Evolutionary conservation across 2,797 vertebrate genomes (phyloP).

Genomic region (Enteromius unitaeniatus): DNA sequence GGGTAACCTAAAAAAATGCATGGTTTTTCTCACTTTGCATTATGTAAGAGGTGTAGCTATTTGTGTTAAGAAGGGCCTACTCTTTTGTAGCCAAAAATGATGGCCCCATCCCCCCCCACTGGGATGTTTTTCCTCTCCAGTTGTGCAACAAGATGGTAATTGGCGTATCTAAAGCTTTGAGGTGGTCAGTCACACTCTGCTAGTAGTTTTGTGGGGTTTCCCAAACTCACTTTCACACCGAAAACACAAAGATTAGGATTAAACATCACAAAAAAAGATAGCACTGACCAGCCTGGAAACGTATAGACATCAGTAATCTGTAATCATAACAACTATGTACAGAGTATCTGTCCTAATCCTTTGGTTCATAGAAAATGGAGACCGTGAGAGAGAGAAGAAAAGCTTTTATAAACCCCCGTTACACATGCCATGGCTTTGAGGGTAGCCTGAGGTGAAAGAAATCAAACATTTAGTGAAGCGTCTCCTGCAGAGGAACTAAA

Average conservation of each 20-base stretch:
- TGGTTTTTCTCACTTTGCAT: conserved; percentile 25
- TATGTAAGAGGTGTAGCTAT: conserved; percentile 5
- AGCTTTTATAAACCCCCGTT: conserved; percentile 55
- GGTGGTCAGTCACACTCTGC: neutral
- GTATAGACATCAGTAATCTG: conserved; percentile 50
- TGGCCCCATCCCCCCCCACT: conserved; percentile 18
- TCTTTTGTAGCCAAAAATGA: conserved; percentile 35
- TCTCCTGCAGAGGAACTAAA: conserved; percentile 61
- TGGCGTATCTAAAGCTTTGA: conserved; percentile 22
- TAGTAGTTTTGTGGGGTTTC: neutral
- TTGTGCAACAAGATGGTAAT: conserved; percentile 23
- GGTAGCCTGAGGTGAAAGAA: conserved; percentile 60
- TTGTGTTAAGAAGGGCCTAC: conserved; percentile 22
- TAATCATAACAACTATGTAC: conserved; percentile 55
- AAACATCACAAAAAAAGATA: conserved; percentile 45
- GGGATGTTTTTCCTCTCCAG: neutral
- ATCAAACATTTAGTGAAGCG: conserved; percentile 56
- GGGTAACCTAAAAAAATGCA: neutral
- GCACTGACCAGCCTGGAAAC: conserved; percentile 50
- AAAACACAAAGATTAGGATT: conserved; percentile 53
- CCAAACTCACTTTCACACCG: neutral
- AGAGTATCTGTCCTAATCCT: conserved; percentile 51
- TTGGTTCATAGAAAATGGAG: conserved; percentile 49
- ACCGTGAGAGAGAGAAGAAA: conserved; percentile 33
- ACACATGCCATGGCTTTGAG: conserved; percentile 60